A percentile compares a stretch with the other conserved stretches of the same genome.
phyloP scores from a whole-genome alignment of 1,140 invertebrate genomes.

The Oncopodura yosiiana region DNA sequence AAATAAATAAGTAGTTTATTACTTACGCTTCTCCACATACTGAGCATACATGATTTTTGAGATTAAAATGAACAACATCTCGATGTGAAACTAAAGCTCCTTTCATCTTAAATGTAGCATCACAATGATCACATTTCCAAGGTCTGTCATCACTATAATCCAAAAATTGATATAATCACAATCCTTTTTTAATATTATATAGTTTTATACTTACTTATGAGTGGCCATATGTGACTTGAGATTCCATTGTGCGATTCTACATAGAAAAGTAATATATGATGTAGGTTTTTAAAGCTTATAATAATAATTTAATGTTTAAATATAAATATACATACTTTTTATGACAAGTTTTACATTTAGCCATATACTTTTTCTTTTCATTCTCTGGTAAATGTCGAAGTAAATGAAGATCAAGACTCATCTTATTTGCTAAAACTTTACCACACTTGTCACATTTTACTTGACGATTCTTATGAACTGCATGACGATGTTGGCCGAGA shows the following conservation, averaged over 20 bases:
- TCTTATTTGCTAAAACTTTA: slow-evolving; percentile 26
- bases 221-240: slow-evolving; percentile 22
- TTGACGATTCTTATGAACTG: slow-evolving; percentile 28
- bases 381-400: slow-evolving; percentile 22
- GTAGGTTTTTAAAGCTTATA: neutral
- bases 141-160: slow-evolving; percentile 29
- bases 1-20: too few species aligned
- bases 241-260: slow-evolving; percentile 27
- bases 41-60: slow-evolving; percentile 28
- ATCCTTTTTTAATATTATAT: too few species aligned
- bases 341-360: slow-evolving; percentile 22
- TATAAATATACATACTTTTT: slow-evolving; percentile 10
- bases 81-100: slow-evolving; percentile 28
- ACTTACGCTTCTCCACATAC: slow-evolving; percentile 27
- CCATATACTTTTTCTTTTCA: slow-evolving; percentile 25
- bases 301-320: neutral
- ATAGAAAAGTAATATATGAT: neutral
- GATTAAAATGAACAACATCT: slow-evolving; percentile 28
- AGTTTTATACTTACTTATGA: too few species aligned
- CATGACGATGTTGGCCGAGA: slow-evolving; percentile 26
- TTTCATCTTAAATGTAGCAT: slow-evolving; percentile 30
- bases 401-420: slow-evolving; percentile 19
- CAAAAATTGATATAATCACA: too few species aligned
- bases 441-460: slow-evolving; percentile 23
- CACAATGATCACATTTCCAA: slow-evolving; percentile 32